Evolutionary conservation across 2,113 vertebrate species (phyloP).

Genomic region (Vulpes ferrilata): DNA sequence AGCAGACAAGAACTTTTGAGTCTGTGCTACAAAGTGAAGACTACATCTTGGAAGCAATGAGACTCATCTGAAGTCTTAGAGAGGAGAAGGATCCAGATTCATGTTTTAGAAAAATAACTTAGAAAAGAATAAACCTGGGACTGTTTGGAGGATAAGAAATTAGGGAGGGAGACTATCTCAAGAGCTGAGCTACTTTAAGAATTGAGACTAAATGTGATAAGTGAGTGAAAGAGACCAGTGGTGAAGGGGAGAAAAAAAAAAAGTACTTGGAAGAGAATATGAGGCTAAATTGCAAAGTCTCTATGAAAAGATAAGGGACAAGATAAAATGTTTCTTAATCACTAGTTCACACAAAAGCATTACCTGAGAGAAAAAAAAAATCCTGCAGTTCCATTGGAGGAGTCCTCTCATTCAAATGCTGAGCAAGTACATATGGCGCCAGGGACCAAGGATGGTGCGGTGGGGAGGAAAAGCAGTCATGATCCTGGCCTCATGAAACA

Average conservation of each 20-base stretch:
- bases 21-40: not conserved
- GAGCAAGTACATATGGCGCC: not conserved
- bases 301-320: not conserved
- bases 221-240: not conserved
- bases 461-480: not conserved
- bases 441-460: not conserved
- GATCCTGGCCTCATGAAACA: not conserved
- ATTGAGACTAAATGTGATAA: not conserved
- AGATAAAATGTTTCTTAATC: not conserved
- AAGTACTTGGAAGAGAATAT: not conserved
- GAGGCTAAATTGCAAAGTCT: not conserved
- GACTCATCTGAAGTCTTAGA: not conserved
- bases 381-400: not conserved
- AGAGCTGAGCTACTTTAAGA: not conserved
- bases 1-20: not conserved
- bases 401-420: not conserved
- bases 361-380: not conserved
- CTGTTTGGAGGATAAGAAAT: not conserved
- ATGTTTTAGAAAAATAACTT: not conserved
- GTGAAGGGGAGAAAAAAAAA: not conserved
- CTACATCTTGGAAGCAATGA: not conserved
- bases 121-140: accelerated
- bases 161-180: not conserved
- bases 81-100: not conserved
- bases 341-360: not conserved